Evolutionary conservation across 2,888 invertebrate genomes (phyloP).

Genomic region (Eupithecia exiguata): DNA sequence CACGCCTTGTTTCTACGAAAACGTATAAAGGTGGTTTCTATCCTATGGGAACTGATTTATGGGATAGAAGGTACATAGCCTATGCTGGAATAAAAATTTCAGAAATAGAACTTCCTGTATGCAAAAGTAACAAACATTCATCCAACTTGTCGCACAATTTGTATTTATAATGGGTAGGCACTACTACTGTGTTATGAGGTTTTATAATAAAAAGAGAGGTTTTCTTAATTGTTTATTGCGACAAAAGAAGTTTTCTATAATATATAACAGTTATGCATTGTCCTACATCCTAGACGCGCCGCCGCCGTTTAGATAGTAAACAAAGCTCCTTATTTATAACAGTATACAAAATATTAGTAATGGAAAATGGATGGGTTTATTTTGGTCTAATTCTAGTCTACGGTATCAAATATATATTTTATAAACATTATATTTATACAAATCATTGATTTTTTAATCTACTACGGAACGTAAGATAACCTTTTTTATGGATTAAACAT

Average conservation of each 20-base stretch:
- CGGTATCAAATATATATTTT: slow-evolving; percentile 53
- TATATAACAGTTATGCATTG: slow-evolving; percentile 36
- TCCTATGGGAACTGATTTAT: too few relatives aligned
- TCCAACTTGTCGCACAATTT: too few relatives aligned
- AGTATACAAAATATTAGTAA: slow-evolving; percentile 43
- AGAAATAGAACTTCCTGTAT: too few relatives aligned
- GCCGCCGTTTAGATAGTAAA: slow-evolving; percentile 39
- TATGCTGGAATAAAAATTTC: too few relatives aligned
- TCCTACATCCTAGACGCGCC: slow-evolving; percentile 35
- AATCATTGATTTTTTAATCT: slow-evolving; percentile 50
- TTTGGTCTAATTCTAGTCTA: slow-evolving; percentile 74
- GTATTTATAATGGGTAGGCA: too few relatives aligned
- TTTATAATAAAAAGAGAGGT: slow-evolving; percentile 13
- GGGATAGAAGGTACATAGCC: too few relatives aligned
- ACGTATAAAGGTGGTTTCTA: too few relatives aligned
- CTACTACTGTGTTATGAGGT: too few relatives aligned
- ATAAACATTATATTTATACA: slow-evolving; percentile 40
- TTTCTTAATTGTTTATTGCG: slow-evolving; percentile 40
- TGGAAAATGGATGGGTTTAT: slow-evolving; percentile 57
- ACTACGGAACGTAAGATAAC: slow-evolving; percentile 7
- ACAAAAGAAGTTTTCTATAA: slow-evolving; percentile 35
- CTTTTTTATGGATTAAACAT: slow-evolving; percentile 6
- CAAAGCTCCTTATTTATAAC: slow-evolving; percentile 43
- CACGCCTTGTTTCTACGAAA: too few relatives aligned
- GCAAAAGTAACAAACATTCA: too few relatives aligned